phyloP scores from a whole-genome alignment of 2,888 invertebrate species.

The Ethmia dodecea region DNA sequence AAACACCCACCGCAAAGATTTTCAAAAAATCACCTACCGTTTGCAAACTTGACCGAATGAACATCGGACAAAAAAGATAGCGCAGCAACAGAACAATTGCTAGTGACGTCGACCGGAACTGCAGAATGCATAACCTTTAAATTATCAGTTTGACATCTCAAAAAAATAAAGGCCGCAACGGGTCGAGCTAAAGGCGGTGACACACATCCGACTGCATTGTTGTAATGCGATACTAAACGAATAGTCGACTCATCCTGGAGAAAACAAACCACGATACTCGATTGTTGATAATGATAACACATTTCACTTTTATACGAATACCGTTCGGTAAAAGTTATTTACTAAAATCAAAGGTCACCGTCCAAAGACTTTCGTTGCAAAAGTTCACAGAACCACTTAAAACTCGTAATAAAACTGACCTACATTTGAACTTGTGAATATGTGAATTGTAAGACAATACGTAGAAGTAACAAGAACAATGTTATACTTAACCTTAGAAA shows the following conservation, averaged over 20 bases:
- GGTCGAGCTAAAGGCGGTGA: constrained; percentile 6
- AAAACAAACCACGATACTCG: constrained; percentile 10
- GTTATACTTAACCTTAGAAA: constrained; percentile 4
- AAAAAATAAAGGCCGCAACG: constrained; percentile 11
- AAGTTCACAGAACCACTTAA: background rate
- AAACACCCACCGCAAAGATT: too few species aligned
- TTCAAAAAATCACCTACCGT: too few species aligned
- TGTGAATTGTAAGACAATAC: constrained; percentile 6
- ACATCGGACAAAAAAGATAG: too few species aligned
- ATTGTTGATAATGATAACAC: too few species aligned
- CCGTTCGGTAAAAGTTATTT: constrained; percentile 9
- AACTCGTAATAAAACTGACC: constrained; percentile 6
- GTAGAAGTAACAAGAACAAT: constrained; percentile 8
- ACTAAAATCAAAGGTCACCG: background rate
- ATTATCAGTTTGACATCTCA: constrained; percentile 10
- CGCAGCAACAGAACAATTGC: too few species aligned
- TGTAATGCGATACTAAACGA: constrained; percentile 11
- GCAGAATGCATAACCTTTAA: constrained; percentile 2
- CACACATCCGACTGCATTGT: constrained; percentile 13
- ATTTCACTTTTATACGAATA: constrained; percentile 16
- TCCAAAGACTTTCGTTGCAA: background rate
- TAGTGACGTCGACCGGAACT: constrained; percentile 9
- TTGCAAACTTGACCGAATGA: too few species aligned
- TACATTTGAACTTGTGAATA: constrained; percentile 10
- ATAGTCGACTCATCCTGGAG: constrained; percentile 13